Evolutionary conservation across 2,113 vertebrate species (phyloP), one percentile per base, ranked within the genome.

Genomic region (Hippoglossus stenolepis): DNA sequence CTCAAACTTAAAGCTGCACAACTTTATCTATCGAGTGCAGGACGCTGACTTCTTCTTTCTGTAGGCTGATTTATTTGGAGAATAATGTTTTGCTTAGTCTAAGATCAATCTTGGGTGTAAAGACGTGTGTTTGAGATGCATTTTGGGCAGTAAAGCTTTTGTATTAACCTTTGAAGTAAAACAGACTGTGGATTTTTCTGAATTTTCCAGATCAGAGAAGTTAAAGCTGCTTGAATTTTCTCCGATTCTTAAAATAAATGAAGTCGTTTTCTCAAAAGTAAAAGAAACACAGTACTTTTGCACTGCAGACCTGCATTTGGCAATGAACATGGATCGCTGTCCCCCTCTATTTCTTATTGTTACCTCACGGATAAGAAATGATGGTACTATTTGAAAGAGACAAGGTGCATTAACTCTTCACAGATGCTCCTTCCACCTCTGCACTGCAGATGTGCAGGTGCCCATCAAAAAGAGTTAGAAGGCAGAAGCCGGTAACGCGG

Each of bases 1-100:
- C 53, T 65, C 65, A 67, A 68, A 58, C 75, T 49, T 47, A 70
- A 74, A 70, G 76, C 73, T 58, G 59, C 35, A 26, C 60, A 65
- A 57, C 69, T 67, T 53, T 43, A 58, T 64, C 38, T 51, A 0
- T 13, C 2, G 23, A 60, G 71, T 0, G 10, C 35, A 2, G 17
- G 5, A 35, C 58, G 35, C 3, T 45, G 31, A 65, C 35, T 21
- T 17, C 7, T 21, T 17, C 6, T 20, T 21, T 38, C n/a, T 54
- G 40, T 15, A 5, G 26, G 45, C 38, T 21, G 35, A 79, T 71
- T 76, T 53, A 68, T 79, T 35, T 13, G 9, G 61, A 65, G 38
- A 64, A 70, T 14, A 18, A 40, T 56, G 21, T 72, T 82, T 76
- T 43, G 2, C 17, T 43, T 45, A 49, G 65, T 23, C 17, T 23